These are phyloP conservation scores for Larimichthys crocea DNA, from an alignment of 2,113 vertebrate genomes.

Conservation along the genomic window DNA sequence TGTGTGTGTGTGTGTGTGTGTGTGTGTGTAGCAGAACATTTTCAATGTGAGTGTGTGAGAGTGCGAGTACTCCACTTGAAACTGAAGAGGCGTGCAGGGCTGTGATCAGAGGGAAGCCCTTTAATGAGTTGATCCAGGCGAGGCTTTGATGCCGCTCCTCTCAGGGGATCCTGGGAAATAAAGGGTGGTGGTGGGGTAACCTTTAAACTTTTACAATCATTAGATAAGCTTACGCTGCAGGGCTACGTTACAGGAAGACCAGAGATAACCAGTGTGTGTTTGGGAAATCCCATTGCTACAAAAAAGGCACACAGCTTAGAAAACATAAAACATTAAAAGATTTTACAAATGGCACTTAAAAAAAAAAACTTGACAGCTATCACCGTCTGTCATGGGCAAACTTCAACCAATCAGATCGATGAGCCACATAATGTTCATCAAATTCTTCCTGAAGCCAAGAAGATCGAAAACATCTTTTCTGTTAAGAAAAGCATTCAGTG, in stretches of 20 bases:
- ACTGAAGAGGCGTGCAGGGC: conserved; percentile 10
- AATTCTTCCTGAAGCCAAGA: no score
- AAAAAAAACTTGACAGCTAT: background rate
- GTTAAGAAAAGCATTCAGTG: no score
- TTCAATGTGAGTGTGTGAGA: background rate
- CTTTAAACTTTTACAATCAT: conserved; percentile 45
- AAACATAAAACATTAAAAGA: background rate
- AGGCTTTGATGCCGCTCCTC: conserved; percentile 58
- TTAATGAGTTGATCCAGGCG: conserved; percentile 56
- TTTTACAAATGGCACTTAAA: no score
- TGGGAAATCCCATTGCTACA: background rate
- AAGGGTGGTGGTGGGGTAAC: conserved; percentile 30
- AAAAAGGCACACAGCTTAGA: background rate
- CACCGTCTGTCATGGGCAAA: no score
- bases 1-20: background rate
- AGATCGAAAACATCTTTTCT: no score
- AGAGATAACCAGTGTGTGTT: background rate
- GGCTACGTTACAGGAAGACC: background rate
- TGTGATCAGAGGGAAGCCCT: conserved; percentile 63
- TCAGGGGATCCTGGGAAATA: conserved; percentile 43
- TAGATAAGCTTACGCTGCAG: conserved; percentile 17
- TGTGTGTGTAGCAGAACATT: background rate
- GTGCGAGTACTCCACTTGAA: conserved; percentile 28
- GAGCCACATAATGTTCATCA: no score
- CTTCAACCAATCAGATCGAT: no score